Base-by-base conservation (phyloP, 2,797 vertebrate species). In the Lacerta agilis region DNA sequence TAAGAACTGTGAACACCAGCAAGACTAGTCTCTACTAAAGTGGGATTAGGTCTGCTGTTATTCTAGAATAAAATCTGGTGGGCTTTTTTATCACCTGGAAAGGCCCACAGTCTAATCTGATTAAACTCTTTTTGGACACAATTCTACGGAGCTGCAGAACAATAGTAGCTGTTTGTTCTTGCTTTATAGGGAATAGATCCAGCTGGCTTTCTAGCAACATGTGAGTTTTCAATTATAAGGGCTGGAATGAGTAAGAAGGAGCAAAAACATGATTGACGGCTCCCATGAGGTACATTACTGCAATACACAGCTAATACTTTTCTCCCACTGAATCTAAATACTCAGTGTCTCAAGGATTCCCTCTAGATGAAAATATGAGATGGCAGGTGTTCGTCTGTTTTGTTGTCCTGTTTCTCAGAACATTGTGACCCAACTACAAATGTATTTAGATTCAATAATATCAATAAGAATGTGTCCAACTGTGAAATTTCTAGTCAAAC, bases 341-440 rank as follows among this genome's bases (percentile, higher is more conserved):
- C 71, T 94, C 86, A 93, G 3, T 0, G 79, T 87, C 90, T 81
- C 36, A 91, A n/a, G 85, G 64, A 90, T 92, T 94, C 91, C 93
- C 93, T 96, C 92, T 94, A 94, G 92, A 88, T 77, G 15, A 0
- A 86, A 11, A 4, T 33, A 89, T 92, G 91, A 90, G 90, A 87
- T 69, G 2, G 93, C 96, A 97, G 96, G 95, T 97, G 96, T 96
- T 97, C 89, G 89, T 94, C 91, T 92, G 93, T 33, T 8, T 49
- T 78, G 87, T 91, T 89, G 38, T 81, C 38, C 45, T 33, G 69
- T 78, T 86, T 90, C 88, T 88, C 6, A 0, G 78, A 88, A 90
- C 83, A 89, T 87, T 88, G 11, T 0, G 58, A 49, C 1, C 1
- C 33, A 33, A 61, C 33, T 92, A 87, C 90, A 89, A 91, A 43